A percentile compares a stretch with the other conserved stretches of the same genome.
phyloP scores from a whole-genome alignment of 2,797 vertebrate species.

The Lutjanus campechanus region DNA sequence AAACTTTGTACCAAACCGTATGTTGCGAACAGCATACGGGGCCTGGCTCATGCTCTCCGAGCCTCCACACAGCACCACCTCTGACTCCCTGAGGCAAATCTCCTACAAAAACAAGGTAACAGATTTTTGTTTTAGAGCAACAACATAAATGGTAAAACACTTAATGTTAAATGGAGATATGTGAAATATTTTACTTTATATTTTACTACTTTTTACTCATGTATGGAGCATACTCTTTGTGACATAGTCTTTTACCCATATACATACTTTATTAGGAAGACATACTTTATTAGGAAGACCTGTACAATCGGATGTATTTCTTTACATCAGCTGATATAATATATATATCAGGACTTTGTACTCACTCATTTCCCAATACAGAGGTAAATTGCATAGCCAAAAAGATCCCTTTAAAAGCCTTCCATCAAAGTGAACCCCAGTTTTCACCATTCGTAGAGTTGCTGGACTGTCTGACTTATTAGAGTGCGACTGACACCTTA shows the following conservation, averaged over 20 bases:
- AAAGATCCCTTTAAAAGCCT: too few species aligned
- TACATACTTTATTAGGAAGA: background rate
- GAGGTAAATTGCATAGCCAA: too few species aligned
- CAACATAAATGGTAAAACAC: background rate
- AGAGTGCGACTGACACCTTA: too few species aligned
- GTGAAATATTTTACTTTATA: background rate
- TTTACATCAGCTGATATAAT: too few species aligned
- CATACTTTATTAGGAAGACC: background rate
- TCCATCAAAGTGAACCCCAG: too few species aligned
- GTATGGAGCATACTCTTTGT: background rate
- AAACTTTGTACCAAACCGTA: slow-evolving; percentile 93
- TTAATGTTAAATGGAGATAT: background rate
- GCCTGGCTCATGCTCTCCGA: slow-evolving; percentile 97
- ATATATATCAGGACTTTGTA: too few species aligned
- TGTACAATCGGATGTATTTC: background rate
- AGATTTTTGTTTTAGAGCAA: background rate
- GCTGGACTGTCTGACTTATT: too few species aligned
- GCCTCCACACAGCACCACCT: slow-evolving; percentile 94
- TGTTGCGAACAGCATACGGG: slow-evolving; percentile 91
- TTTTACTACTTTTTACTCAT: too few species aligned
- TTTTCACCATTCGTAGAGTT: too few species aligned
- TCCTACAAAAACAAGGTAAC: slow-evolving; percentile 86
- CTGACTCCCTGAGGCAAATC: slow-evolving; percentile 92
- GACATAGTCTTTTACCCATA: background rate
- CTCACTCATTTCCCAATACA: too few species aligned